These are phyloP conservation scores for Hybos culiciformis DNA, from an alignment of 2,888 invertebrate species.

Conservation along the genomic window DNA sequence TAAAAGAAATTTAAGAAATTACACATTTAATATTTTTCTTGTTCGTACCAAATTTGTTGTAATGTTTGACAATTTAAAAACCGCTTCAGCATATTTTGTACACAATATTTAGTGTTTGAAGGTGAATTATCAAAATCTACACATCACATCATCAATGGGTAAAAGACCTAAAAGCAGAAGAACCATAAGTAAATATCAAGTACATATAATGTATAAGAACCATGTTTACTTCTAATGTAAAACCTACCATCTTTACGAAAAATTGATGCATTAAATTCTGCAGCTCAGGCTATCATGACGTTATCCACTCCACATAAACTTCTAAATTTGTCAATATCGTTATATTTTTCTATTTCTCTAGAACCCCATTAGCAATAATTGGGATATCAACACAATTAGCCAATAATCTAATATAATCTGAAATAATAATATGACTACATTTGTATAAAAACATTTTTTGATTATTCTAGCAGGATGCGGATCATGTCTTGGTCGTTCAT, in stretches of 20 bases:
- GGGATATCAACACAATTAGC: slow-evolving; percentile 66
- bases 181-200: too few relatives aligned
- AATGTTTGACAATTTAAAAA: slow-evolving; percentile 77
- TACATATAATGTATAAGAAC: too few relatives aligned
- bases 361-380: slow-evolving; percentile 98
- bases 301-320: slow-evolving; percentile 65
- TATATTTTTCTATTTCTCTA: slow-evolving; percentile 58
- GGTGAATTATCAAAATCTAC: slow-evolving; percentile 85
- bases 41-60: slow-evolving; percentile 70
- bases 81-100: slow-evolving; percentile 79
- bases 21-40: neutral
- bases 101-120: slow-evolving; percentile 86
- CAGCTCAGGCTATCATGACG: slow-evolving; percentile 90
- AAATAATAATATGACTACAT: too few relatives aligned
- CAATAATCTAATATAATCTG: slow-evolving; percentile 58
- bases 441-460: too few relatives aligned
- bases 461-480: slow-evolving; percentile 48
- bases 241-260: slow-evolving; percentile 48
- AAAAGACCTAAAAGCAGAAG: neutral
- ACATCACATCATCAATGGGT: slow-evolving; percentile 38
- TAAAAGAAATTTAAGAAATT: too few relatives aligned
- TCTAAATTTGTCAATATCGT: slow-evolving; percentile 68
- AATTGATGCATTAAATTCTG: slow-evolving; percentile 89
- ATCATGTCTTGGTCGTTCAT: slow-evolving; percentile 79
- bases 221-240: too few relatives aligned